A percentile compares a stretch with the other conserved stretches of the same genome.
Conservation (phyloP, 2,888 invertebrate genomes). For the Ichneumoninae sp. region DNA sequence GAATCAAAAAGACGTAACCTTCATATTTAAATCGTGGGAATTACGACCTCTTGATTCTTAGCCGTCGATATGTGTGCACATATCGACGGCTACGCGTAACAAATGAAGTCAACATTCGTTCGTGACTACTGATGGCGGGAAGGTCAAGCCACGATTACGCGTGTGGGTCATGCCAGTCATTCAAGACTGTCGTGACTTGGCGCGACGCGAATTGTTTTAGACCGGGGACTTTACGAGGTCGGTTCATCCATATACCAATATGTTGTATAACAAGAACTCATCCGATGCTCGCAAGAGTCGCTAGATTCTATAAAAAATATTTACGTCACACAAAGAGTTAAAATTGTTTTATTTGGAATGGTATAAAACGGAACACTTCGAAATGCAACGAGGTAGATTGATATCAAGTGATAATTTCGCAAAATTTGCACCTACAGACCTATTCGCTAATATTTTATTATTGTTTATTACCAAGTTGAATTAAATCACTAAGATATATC, state of each 20-base stretch:
- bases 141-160: constrained; percentile 49
- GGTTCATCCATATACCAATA: neutral
- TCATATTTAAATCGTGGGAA: too few species aligned
- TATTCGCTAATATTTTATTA: too few species aligned
- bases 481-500: too few species aligned
- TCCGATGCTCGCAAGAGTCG: neutral
- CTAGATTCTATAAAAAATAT: neutral
- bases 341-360: neutral
- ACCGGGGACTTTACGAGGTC: neutral
- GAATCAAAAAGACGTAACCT: neutral
- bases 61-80: constrained; percentile 1
- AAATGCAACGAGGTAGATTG: too few species aligned
- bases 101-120: constrained; percentile 50
- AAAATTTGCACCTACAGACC: too few species aligned
- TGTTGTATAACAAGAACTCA: neutral
- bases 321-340: neutral
- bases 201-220: constrained; percentile 18
- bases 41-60: too few species aligned
- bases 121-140: constrained; percentile 36
- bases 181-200: constrained; percentile 30
- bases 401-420: neutral
- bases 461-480: too few species aligned
- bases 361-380: too few species aligned
- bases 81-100: neutral
- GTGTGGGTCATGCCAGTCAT: constrained; percentile 38